Conservation (phyloP, 2,888 invertebrate genomes). For the Elaeidobius kamerunicus region DNA sequence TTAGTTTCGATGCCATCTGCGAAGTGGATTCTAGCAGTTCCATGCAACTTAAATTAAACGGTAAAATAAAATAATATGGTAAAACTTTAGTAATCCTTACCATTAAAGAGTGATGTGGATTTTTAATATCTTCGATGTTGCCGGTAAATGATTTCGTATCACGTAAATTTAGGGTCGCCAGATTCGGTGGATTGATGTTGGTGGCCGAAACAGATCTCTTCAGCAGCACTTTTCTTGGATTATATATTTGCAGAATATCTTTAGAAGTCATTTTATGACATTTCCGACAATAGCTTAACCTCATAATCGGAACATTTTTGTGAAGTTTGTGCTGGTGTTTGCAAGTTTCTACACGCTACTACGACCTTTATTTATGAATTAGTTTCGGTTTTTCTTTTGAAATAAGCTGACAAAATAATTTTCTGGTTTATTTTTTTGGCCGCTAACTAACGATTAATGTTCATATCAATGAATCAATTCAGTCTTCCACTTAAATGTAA, state of each 20-base stretch:
- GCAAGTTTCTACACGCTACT: too few relatives aligned
- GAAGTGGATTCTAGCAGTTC: constrained; percentile 16
- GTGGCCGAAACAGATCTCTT: constrained; percentile 37
- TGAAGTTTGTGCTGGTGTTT: too few relatives aligned
- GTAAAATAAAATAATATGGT: not conserved
- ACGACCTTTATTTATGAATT: too few relatives aligned
- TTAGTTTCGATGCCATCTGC: constrained; percentile 24
- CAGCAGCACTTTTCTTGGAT: constrained; percentile 29
- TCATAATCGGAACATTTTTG: too few relatives aligned
- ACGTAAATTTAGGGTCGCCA: constrained; percentile 37
- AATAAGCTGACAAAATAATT: too few relatives aligned
- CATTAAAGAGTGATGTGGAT: constrained; percentile 53
- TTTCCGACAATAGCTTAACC: constrained; percentile 2
- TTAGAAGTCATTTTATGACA: constrained; percentile 26
- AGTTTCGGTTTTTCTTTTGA: too few relatives aligned
- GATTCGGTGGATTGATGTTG: constrained; percentile 34
- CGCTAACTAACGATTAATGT: too few relatives aligned
- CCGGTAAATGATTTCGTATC: constrained; percentile 41
- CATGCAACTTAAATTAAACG: constrained; percentile 9
- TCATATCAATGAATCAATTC: too few relatives aligned
- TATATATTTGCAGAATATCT: constrained; percentile 27
- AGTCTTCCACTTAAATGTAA: too few relatives aligned
- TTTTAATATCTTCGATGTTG: constrained; percentile 37
- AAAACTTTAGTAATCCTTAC: constrained; percentile 48
- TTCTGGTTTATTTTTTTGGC: too few relatives aligned